Percentiles rank a stretch among this genome's conserved stretches.
These are phyloP conservation scores for Brachymystax lenok DNA, from an alignment of 2,797 vertebrate genomes.

Conservation along the genomic window DNA sequence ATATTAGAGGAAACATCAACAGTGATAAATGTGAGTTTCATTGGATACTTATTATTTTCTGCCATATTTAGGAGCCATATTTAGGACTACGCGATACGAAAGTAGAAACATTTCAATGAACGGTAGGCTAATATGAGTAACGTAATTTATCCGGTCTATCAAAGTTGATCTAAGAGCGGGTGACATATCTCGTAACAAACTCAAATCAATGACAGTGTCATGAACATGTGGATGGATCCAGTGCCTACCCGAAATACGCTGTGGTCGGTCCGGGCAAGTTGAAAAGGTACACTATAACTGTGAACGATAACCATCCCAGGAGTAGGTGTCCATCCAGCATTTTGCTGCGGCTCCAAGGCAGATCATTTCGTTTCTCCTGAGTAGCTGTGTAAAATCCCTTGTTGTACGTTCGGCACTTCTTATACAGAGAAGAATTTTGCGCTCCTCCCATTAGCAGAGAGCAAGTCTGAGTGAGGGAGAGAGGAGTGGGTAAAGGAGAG, in stretches of 20 bases:
- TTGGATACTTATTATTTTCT: not conserved
- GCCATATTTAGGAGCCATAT: not conserved
- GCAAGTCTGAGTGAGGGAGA: conserved; percentile 39
- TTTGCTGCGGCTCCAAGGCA: conserved; percentile 95
- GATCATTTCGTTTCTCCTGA: conserved; percentile 95
- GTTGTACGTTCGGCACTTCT: conserved; percentile 80
- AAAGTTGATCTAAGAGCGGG: not conserved
- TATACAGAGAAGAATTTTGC: conserved; percentile 76
- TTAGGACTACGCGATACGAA: not conserved
- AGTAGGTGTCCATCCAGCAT: conserved; percentile 97
- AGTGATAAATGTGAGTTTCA: not conserved
- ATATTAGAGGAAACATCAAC: not conserved
- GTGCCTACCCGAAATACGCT: conserved; percentile 95
- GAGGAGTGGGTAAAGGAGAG: conserved; percentile 35
- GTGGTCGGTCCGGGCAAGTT: conserved; percentile 84
- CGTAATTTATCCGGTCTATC: not conserved
- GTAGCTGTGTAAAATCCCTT: conserved; percentile 83
- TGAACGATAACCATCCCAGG: conserved; percentile 93
- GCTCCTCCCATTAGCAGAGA: conserved; percentile 74
- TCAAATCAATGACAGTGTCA: conserved; percentile 59
- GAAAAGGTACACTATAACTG: conserved; percentile 80
- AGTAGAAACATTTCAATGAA: conserved; percentile 10
- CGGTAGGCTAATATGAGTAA: not conserved
- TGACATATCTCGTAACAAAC: conserved; percentile 38
- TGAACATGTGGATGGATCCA: conserved; percentile 10